Percentiles rank a stretch among this genome's conserved stretches.
phyloP scores from a whole-genome alignment of 2,113 vertebrate species.

The Sturnira hondurensis region DNA sequence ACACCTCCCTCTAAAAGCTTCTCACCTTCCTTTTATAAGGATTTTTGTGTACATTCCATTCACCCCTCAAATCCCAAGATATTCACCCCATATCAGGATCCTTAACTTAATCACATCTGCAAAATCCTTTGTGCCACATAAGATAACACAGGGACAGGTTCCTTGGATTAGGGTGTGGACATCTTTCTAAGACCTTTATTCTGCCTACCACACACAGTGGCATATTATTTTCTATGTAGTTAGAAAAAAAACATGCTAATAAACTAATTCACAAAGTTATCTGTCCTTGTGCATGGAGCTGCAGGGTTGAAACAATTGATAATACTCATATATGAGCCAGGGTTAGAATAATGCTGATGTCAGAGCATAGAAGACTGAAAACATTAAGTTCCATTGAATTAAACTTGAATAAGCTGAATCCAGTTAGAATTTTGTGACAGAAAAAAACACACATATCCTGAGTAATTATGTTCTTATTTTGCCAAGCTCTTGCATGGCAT shows the following conservation, averaged over 20 bases:
- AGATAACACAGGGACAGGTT: background rate
- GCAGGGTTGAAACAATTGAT: background rate
- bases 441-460: background rate
- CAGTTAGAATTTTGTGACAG: conserved; percentile 35
- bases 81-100: background rate
- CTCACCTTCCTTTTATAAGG: background rate
- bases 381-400: background rate
- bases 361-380: background rate
- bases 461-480: conserved; percentile 26
- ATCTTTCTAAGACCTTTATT: background rate
- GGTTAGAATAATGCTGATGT: conserved; percentile 34
- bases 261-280: background rate
- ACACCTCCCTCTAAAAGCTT: background rate
- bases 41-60: background rate
- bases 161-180: background rate
- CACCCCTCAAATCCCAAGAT: background rate
- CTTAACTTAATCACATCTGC: background rate
- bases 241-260: background rate
- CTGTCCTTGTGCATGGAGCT: background rate
- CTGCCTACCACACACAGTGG: background rate
- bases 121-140: background rate
- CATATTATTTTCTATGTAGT: background rate
- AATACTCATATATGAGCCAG: background rate
- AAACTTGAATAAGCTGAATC: conserved; percentile 36
- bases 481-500: background rate